Base-by-base conservation (phyloP, 2,113 vertebrate species). In the Dipodomys stephensi region DNA sequence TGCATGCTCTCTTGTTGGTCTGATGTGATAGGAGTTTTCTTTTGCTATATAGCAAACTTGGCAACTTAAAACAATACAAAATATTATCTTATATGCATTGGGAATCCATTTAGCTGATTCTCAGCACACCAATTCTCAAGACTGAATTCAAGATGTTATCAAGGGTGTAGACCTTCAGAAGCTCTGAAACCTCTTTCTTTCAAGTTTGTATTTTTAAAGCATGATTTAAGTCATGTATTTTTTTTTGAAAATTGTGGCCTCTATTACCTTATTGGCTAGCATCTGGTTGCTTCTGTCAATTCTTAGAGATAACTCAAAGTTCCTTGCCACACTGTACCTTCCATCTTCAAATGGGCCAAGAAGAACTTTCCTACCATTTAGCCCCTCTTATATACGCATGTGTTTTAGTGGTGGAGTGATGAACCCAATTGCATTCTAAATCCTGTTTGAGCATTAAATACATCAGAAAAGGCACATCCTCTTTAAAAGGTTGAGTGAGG, bases 11-110 rank as follows among this genome's bases (percentile, higher is more conserved):
- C 35, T 46, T 82, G 11, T 7, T 30, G 57, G 39, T 64, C 74
- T 73, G 28, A 20, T 10, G 10, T 32, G 78, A 71, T 12, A 16
- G 81, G 53, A 0, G 18, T 44, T 77, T 91, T 10, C n/a, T 76
- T 15, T 86, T 49, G 12, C 30, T 62, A 4, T 22, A 23, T 32
- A 67, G n/a, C 25, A 39, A 64, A 53, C 32, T 62, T 32, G 82
- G 12, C 67, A 39, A 18, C 85, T 92, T 83, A 82, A 93, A 89
- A 60, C 27, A 87, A 15, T 28, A 65, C 9, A 28, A 67, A 90
- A 18, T 76, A 23, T 49, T 32, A 27, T 18, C 53, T 57, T 18
- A 57, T 57, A 57, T 57, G 15, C 15, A 57, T 57, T 57, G 53
- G 53, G 53, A 57, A 16, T 57, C 53, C 53, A 57, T 4, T 25